phyloP scores from a whole-genome alignment of 2,113 vertebrate species.

The Menura novaehollandiae region DNA sequence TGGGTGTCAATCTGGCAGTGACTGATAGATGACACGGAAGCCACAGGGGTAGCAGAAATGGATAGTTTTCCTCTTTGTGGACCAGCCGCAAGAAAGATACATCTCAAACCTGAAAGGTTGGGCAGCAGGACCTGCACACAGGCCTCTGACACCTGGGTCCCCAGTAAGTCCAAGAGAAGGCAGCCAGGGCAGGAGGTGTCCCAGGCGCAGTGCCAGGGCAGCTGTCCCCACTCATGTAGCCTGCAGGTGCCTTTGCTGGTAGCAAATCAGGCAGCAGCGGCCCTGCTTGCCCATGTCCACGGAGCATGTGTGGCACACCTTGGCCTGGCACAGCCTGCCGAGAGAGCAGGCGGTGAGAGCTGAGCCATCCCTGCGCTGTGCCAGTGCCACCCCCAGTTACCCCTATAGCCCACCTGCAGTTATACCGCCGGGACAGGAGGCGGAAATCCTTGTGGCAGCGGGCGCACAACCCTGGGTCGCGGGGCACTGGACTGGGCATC shows the following conservation, averaged over 20 bases:
- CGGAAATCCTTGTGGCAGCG: constrained; percentile 67
- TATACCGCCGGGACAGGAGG: constrained; percentile 66
- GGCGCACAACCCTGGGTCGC: constrained; percentile 6
- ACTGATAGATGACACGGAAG: not conserved
- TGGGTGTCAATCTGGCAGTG: not conserved
- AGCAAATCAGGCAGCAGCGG: constrained; percentile 60
- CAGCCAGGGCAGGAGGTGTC: not conserved
- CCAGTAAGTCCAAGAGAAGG: not conserved
- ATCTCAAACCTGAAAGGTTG: rapidly evolving
- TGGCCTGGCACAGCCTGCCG: constrained; percentile 58
- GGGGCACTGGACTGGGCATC: not conserved
- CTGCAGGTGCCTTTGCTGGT: constrained; percentile 44
- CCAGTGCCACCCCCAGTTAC: rapidly evolving
- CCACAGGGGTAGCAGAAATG: not conserved
- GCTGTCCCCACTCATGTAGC: not conserved
- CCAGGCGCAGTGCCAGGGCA: rapidly evolving
- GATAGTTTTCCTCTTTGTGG: not conserved
- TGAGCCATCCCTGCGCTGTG: rapidly evolving
- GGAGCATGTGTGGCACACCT: constrained; percentile 71
- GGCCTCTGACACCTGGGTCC: rapidly evolving
- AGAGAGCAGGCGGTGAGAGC: not conserved
- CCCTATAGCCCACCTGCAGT: constrained; percentile 65
- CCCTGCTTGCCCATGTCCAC: constrained; percentile 55
- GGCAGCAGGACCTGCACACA: not conserved
- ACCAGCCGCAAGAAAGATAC: not conserved